A percentile compares a stretch with the other conserved stretches of the same genome.
Evolutionary conservation across 2,888 invertebrate species (phyloP).

Genomic region (Cataglyphis altisquamis): DNA sequence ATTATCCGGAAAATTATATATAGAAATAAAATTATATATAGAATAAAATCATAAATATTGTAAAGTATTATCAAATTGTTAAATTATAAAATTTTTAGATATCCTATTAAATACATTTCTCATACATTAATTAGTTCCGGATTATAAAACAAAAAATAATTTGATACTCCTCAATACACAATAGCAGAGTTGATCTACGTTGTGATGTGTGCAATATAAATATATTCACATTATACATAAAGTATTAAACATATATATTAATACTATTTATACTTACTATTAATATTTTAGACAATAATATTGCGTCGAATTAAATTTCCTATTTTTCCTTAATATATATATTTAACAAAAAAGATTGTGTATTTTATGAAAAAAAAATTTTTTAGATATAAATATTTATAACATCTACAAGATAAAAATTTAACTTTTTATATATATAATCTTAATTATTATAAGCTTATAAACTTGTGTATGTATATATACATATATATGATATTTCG

Average conservation of each 20-base stretch:
- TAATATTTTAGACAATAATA: not conserved
- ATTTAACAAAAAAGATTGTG: not conserved
- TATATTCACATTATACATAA: not conserved
- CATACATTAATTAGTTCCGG: not conserved
- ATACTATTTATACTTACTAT: not conserved
- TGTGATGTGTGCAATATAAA: not conserved
- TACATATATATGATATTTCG: no score
- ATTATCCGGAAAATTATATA: not conserved
- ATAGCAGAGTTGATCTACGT: not conserved
- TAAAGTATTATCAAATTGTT: not conserved
- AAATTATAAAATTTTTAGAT: not conserved
- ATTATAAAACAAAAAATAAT: not conserved
- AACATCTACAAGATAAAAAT: no score
- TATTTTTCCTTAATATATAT: not conserved
- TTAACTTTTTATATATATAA: not conserved
- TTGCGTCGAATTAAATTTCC: not conserved
- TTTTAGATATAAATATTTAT: not conserved
- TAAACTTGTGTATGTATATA: no score
- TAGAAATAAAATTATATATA: not conserved
- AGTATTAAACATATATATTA: not conserved
- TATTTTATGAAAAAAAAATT: not conserved
- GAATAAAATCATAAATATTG: not conserved
- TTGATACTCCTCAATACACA: not conserved
- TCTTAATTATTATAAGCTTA: not conserved
- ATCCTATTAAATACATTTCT: not conserved